phyloP scores from a whole-genome alignment of 2,797 vertebrate species.

The Sphenodon punctatus region DNA sequence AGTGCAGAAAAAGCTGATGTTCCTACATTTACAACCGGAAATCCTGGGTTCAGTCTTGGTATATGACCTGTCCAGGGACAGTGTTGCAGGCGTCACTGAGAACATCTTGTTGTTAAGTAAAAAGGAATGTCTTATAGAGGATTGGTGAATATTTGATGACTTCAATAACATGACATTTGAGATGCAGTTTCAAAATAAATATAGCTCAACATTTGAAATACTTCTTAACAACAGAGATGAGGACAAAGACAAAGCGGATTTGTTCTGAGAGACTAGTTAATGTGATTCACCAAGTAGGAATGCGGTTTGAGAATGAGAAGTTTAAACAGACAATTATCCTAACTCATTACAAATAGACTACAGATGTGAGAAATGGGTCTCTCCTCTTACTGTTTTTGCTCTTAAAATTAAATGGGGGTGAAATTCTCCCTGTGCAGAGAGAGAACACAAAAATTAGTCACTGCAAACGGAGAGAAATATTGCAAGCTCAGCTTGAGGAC shows the following conservation, averaged over 20 bases:
- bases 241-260: slow-evolving; percentile 12
- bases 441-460: no score
- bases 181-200: background rate
- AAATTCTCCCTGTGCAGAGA: background rate
- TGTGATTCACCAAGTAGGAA: background rate
- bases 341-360: background rate
- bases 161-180: background rate
- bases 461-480: background rate
- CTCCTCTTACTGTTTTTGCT: background rate
- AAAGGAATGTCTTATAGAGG: background rate
- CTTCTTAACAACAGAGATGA: background rate
- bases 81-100: background rate
- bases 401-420: background rate
- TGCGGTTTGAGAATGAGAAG: background rate
- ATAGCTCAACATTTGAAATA: background rate
- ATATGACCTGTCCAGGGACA: background rate
- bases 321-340: background rate
- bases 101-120: background rate
- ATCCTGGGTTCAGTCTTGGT: no score
- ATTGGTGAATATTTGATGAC: background rate
- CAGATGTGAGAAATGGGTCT: background rate
- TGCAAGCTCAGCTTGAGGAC: background rate
- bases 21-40: background rate
- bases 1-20: no score
- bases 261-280: slow-evolving; percentile 6